Conservation (phyloP, 2,797 vertebrate genomes). For the Calcarius lapponicus region DNA sequence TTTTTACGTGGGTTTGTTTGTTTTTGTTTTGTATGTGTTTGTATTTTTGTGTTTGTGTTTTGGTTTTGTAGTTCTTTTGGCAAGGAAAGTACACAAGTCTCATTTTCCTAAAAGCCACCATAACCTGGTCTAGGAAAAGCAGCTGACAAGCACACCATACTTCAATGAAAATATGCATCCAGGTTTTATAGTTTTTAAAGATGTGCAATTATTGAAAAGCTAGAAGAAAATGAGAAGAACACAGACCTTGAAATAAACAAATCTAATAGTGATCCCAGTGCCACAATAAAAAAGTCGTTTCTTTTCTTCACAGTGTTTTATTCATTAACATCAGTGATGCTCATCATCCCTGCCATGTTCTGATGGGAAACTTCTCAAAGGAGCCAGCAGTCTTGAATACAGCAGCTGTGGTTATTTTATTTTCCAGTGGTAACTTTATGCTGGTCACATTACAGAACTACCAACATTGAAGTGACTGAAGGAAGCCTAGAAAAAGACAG, state of each 20-base stretch:
- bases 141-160: accelerated
- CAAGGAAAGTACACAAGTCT: background rate
- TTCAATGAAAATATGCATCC: background rate
- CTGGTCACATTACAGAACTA: background rate
- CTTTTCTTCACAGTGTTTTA: background rate
- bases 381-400: background rate
- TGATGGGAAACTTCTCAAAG: background rate
- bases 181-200: background rate
- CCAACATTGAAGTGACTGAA: background rate
- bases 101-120: background rate
- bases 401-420: background rate
- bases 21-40: background rate
- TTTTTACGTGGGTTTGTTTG: background rate
- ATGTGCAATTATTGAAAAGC: background rate
- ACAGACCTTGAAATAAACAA: background rate
- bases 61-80: background rate
- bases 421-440: background rate
- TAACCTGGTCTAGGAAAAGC: background rate
- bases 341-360: background rate
- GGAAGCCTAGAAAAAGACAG: background rate
- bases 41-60: background rate
- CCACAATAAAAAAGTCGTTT: background rate
- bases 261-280: background rate
- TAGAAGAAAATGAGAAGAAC: background rate
- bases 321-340: background rate